Conservation (phyloP, 2,113 vertebrate genomes). For the Drymodes brunneopygia region DNA sequence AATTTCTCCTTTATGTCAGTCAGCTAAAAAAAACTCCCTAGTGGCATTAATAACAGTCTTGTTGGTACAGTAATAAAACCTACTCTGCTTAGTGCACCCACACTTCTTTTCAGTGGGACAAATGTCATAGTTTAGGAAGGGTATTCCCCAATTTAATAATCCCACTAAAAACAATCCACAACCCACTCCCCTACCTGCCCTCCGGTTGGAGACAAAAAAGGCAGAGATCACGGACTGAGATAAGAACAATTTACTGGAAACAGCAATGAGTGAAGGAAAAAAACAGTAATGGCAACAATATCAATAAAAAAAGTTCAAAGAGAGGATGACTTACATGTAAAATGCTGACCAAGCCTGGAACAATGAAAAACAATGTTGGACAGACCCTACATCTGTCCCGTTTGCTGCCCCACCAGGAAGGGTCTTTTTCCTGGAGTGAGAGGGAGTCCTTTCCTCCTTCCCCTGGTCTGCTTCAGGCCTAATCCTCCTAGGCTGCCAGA, state of each 20-base stretch:
- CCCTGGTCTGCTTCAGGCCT: background rate
- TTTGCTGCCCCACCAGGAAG: background rate
- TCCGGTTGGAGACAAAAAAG: rapidly evolving
- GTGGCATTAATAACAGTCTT: background rate
- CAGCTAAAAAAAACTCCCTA: background rate
- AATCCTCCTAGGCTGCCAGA: background rate
- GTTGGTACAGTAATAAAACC: background rate
- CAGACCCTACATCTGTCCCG: rapidly evolving
- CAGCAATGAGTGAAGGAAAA: background rate
- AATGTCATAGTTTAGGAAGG: background rate
- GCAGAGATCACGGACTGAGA: background rate
- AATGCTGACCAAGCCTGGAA: rapidly evolving
- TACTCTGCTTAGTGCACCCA: background rate
- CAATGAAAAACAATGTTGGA: background rate
- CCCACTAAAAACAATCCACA: background rate
- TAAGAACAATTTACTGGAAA: background rate
- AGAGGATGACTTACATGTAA: background rate
- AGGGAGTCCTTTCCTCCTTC: background rate
- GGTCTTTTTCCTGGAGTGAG: background rate
- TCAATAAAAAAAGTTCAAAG: background rate
- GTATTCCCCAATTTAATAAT: background rate
- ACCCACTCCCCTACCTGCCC: rapidly evolving
- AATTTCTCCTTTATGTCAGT: background rate
- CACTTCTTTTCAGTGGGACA: background rate
- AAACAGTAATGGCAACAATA: background rate